Base-by-base conservation (phyloP, 2,113 vertebrate species). In the Panurus biarmicus region DNA sequence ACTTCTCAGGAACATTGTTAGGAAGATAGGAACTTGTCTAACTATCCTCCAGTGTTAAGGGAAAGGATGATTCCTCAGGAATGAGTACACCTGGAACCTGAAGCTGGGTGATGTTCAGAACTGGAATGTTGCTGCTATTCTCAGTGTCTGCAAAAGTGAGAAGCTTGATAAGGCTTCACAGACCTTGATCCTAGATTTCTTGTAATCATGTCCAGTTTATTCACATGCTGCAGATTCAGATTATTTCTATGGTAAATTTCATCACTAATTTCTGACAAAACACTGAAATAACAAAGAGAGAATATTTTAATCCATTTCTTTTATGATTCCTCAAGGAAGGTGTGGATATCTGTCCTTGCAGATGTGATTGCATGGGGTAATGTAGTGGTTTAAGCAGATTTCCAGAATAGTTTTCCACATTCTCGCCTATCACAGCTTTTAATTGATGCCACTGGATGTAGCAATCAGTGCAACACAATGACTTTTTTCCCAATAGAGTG, bases 31-130 rank as follows among this genome's bases (percentile, higher is more conserved):
- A 79, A 44, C 23, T 58, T 47, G 16, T n/a, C 23, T 21, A 29
- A 35, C 13, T 47, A 0, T 36, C 28, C 69, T 22, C 16, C 1
- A 4, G 0, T 75, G 42, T 10, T 65, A 54, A 38, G 12, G 5
- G 44, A 26, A 64, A 47, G 2, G 40, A 67, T 45, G 67, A 28
- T 72, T 75, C 85, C 51, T 44, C 7, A 53, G 29, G 23, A 40
- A 18, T 9, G 8, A 51, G 33, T 7, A 11, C 15, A 75, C 53
- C 1, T 5, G 62, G 35, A 35, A 66, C n/a, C 4, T 18, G 29
- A 58, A 65, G 10, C 14, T 38, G 15, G 29, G 24, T 35, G 33
- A 64, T 69, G 69, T 5, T 81, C 57, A 35, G 45, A 36, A 15
- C 79, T 50, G 61, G 21, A 64, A 29, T 18, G 31, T 5, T 74